Conservation (phyloP, 2,797 vertebrate species). For the Pantherophis vulpinus region DNA sequence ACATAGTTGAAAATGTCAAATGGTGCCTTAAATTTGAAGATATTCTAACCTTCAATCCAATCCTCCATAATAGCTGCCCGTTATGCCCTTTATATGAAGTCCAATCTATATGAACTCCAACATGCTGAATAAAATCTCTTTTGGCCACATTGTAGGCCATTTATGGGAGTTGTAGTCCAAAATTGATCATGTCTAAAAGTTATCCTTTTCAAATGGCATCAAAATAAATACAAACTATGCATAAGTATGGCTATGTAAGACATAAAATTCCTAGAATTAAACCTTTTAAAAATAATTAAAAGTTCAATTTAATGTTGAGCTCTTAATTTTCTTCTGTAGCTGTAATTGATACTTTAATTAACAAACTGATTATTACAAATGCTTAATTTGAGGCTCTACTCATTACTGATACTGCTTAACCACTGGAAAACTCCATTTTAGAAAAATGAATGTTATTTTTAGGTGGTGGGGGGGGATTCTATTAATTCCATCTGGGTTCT, state of each 20-base stretch:
- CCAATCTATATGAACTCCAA: neutral
- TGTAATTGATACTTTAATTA: conserved; percentile 30
- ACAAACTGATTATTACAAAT: conserved; percentile 24
- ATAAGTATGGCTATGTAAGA: neutral
- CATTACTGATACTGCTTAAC: conserved; percentile 16
- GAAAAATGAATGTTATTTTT: conserved; percentile 5
- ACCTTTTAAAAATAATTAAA: conserved; percentile 7
- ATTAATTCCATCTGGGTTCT: conserved; percentile 15
- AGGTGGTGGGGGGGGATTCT: neutral
- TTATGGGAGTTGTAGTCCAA: neutral
- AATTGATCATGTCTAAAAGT: neutral
- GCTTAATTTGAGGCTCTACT: conserved; percentile 7
- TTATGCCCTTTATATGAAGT: neutral
- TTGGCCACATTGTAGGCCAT: neutral
- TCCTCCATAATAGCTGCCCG: neutral
- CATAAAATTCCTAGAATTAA: neutral
- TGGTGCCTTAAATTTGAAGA: neutral
- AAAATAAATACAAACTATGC: neutral
- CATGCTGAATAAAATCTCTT: neutral
- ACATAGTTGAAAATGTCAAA: neutral
- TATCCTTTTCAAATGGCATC: neutral
- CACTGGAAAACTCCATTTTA: conserved; percentile 1
- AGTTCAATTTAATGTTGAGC: conserved; percentile 7
- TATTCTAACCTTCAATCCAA: neutral
- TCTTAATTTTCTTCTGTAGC: conserved; percentile 26